A percentile compares a stretch with the other conserved stretches of the same genome.
phyloP scores from a whole-genome alignment of 2,888 invertebrate genomes.

The Rhopalosiphum nymphaeae region DNA sequence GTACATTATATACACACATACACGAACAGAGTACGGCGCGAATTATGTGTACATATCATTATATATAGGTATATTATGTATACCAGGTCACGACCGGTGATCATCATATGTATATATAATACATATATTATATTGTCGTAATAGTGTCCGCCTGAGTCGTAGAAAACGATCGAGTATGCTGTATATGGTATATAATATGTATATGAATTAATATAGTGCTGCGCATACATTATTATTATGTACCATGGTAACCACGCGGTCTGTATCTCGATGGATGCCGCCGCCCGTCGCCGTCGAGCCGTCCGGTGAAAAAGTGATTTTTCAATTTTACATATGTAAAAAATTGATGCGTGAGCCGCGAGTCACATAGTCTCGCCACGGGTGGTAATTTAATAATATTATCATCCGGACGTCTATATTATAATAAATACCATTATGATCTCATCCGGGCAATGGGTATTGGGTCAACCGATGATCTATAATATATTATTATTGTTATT shows the following conservation, averaged over 20 bases:
- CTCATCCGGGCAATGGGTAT: not conserved
- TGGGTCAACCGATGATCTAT: not conserved
- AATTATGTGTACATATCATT: not conserved
- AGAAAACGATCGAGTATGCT: not conserved
- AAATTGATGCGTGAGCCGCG: not conserved
- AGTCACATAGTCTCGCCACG: not conserved
- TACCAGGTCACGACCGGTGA: constrained; percentile 7
- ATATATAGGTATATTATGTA: not conserved
- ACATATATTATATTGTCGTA: not conserved
- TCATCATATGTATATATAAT: not conserved
- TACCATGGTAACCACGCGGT: constrained; percentile 1
- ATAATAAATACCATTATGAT: not conserved
- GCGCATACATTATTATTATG: not conserved
- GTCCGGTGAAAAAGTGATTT: constrained; percentile 28
- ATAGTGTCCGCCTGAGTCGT: not conserved
- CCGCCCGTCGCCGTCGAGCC: not conserved
- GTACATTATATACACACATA: not conserved
- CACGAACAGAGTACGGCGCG: not conserved
- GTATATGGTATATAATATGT: not conserved
- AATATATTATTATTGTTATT: not conserved
- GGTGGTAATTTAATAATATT: not conserved
- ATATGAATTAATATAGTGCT: not conserved
- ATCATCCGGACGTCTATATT: not conserved
- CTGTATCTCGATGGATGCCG: not conserved
- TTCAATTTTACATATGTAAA: constrained; percentile 32